Base-by-base conservation (phyloP, 2,888 invertebrate genomes). In the Rhingia campestris region DNA sequence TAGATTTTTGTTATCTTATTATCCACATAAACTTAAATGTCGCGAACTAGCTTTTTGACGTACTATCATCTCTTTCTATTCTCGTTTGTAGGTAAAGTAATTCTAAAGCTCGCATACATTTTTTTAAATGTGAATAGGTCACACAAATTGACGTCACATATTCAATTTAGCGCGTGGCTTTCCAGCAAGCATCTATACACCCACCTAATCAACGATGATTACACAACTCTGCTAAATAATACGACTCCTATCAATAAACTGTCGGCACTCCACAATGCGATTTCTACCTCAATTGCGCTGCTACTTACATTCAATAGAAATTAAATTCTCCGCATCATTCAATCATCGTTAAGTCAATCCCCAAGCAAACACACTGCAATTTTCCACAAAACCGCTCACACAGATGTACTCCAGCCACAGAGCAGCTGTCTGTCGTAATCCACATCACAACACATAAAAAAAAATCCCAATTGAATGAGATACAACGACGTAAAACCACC, bases 391-490 rank as follows among this genome's bases (percentile, higher is more conserved):
- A 61, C 37, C 14, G 4, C 22, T 41, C 32, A 53, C 39, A 56
- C 14, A 53, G 9, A 43, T n/a, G 59, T 33, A 14, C 32, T 30
- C 51, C 35, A 14, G 63, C 32, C 37, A 37, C 45, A 37, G 43
- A 22, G 39, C 61, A 49, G 39, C 67, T 41, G 51, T 59, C 49
- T 35, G 3, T 56, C 54, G 32, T 63, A 63, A 45, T 69, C 51
- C 61, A 56, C 12, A 22, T 22, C 1, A 22, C 22, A 22, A 22
- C 22, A 22, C 22, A 22, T 3, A 30, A 30, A 51, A 33, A 4
- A 37, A 70, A 75, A 41, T 69, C 75, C 58, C 69, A 81, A 63
- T 81, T 70, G 70, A 81, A 75, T 81, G 66, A 81, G 64, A 64
- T 64, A 63, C 63, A 56, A 22, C 45, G 32, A 30, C 69, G 4